Evolutionary conservation across 2,888 invertebrate genomes (phyloP), one percentile per base, ranked within the genome.

Genomic region (Sarcophaga rosellei): DNA sequence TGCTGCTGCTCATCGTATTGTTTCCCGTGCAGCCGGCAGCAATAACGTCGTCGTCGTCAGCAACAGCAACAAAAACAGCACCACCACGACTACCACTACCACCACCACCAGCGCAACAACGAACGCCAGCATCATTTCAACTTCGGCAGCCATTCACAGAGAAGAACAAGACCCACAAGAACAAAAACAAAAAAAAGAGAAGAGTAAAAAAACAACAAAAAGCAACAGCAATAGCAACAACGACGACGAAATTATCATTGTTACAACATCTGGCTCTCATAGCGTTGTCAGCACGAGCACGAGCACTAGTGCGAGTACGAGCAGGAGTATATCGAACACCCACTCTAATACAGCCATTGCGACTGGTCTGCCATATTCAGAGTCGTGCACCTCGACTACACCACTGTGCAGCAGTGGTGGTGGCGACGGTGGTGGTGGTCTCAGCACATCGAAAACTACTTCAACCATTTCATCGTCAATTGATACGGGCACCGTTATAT

Each of bases 401-500:
- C 75, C 72, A 11, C 65, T 63, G 25, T 76, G 62, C 61, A 8
- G 61, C 3, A 21, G 61, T 20, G 20, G 61, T 11, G 61, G 17
- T 20, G 61, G 61, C n/a, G 61, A 11, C n/a, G 21, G 61, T 61
- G 21, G 21, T 70, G 74, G 63, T 87, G 78, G 82, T 65, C 63
- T 83, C 69, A 59, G 70, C 63, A 69, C 69, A 59, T 84, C 78
- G 45, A 79, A 81, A 66, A 77, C 76, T 53, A 59, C 87, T 73
- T 87, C 87, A 85, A 84, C 86, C 85, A 87, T 89, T 88, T 80
- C 84, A 87, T 85, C 88, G 85, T 81, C 88, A 87, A 87, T 87
- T 88, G 87, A 85, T 68, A 87, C 89, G 63, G 53, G 53, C 53
- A 75, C 87, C 85, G 84, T 87, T 79, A 87, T 88, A 85, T 88